Percentiles rank a stretch among this genome's conserved stretches.
Conservation (phyloP, 2,888 invertebrate genomes). For the Palloptera scutellata region DNA sequence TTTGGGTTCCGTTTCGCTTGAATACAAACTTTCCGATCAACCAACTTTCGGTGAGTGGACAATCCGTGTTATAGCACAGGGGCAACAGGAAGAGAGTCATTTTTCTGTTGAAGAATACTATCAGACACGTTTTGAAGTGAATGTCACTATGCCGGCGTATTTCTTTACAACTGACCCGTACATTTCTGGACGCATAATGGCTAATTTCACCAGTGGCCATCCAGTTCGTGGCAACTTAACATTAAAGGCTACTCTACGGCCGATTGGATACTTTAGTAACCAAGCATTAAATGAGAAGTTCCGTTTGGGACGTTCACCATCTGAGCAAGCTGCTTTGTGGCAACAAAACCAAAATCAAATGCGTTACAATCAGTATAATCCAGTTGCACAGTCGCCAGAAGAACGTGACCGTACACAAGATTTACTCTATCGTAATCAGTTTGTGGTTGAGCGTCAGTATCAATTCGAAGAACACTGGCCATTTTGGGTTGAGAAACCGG, state of each 20-base stretch:
- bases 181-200: slow-evolving; percentile 87
- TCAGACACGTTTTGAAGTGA: slow-evolving; percentile 91
- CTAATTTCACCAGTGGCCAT: slow-evolving; percentile 94
- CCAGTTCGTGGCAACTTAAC: slow-evolving; percentile 91
- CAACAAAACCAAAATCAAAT: slow-evolving; percentile 45
- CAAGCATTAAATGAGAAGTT: slow-evolving; percentile 67
- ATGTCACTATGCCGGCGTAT: slow-evolving; percentile 95
- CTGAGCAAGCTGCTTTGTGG: slow-evolving; percentile 47
- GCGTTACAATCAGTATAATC: slow-evolving; percentile 51
- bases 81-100: slow-evolving; percentile 84
- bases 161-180: slow-evolving; percentile 87
- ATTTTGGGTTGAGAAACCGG: slow-evolving; percentile 78
- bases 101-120: slow-evolving; percentile 95
- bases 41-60: slow-evolving; percentile 93
- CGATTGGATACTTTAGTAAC: slow-evolving; percentile 72
- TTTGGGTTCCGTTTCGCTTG: slow-evolving; percentile 90
- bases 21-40: slow-evolving; percentile 89
- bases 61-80: slow-evolving; percentile 86
- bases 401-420: slow-evolving; percentile 49
- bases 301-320: slow-evolving; percentile 62
- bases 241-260: slow-evolving; percentile 78
- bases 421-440: slow-evolving; percentile 65
- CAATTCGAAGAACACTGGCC: slow-evolving; percentile 83
- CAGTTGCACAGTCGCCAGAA: slow-evolving; percentile 40
- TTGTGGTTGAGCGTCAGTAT: slow-evolving; percentile 75